Conservation (phyloP, 2,113 vertebrate species). For the Lophius piscatorius region DNA sequence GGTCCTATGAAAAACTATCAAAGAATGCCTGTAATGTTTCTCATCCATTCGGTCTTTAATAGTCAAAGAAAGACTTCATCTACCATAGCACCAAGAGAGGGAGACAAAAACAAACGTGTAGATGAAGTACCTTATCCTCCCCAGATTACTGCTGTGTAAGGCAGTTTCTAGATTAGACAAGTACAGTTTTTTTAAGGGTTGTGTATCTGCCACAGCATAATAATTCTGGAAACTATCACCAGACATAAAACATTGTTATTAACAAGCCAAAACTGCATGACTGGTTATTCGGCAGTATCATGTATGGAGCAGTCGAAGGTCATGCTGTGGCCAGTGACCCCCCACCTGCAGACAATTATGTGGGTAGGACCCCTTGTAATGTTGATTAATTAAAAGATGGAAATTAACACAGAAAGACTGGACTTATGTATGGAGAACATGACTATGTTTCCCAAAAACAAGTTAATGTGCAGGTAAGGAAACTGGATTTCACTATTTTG, state of each 20-base stretch:
- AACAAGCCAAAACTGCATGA: slow-evolving; percentile 2
- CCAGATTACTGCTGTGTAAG: not conserved
- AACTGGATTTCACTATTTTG: too few relatives aligned
- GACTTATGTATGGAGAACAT: too few relatives aligned
- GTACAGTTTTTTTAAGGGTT: not conserved
- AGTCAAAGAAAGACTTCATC: slow-evolving; percentile 2
- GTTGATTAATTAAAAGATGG: slow-evolving; percentile 23
- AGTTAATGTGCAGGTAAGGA: not conserved
- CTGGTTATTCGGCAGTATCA: slow-evolving; percentile 16
- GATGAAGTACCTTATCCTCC: not conserved
- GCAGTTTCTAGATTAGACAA: not conserved
- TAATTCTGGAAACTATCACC: slow-evolving; percentile 1
- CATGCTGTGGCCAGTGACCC: slow-evolving; percentile 19
- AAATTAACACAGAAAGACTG: too few relatives aligned
- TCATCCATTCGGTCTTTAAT: not conserved
- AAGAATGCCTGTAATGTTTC: slow-evolving; percentile 4
- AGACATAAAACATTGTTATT: not conserved
- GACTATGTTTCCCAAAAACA: not conserved
- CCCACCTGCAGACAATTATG: slow-evolving; percentile 13
- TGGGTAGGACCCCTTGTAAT: not conserved
- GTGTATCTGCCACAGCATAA: not conserved
- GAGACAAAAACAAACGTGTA: slow-evolving; percentile 42
- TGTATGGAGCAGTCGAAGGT: slow-evolving; percentile 23
- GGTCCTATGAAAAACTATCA: not conserved
- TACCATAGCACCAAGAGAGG: slow-evolving; percentile 31